Conservation (phyloP, 2,113 vertebrate genomes). For the Budorcas taxicolor region DNA sequence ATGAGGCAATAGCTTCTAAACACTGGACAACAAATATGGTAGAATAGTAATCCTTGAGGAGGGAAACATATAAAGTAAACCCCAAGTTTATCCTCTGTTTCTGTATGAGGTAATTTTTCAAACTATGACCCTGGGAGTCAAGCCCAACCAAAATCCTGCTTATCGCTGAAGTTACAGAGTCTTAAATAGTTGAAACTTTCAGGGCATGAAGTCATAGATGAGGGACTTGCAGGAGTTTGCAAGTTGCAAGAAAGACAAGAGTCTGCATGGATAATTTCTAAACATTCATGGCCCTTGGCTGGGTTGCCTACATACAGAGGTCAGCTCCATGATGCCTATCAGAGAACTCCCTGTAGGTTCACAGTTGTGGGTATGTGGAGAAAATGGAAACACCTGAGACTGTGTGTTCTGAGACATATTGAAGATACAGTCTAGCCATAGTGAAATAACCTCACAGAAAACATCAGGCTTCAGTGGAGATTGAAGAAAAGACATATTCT, state of each 20-base stretch:
- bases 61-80: not conserved
- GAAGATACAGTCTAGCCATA: not conserved
- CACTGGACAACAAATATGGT: not conserved
- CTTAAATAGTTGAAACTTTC: not conserved
- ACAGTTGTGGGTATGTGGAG: not conserved
- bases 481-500: not conserved
- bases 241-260: not conserved
- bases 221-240: not conserved
- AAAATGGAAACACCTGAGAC: not conserved
- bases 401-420: not conserved
- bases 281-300: not conserved
- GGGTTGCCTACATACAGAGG: not conserved
- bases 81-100: not conserved
- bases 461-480: not conserved
- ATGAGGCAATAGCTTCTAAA: not conserved
- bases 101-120: not conserved
- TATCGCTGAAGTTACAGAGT: not conserved
- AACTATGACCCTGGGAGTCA: not conserved
- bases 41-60: not conserved
- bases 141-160: not conserved
- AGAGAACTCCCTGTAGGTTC: not conserved
- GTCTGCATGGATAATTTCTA: not conserved
- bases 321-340: not conserved
- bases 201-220: not conserved
- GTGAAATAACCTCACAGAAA: not conserved